Conservation (phyloP, 2,888 invertebrate species). For the Synanthedon myopaeformis region DNA sequence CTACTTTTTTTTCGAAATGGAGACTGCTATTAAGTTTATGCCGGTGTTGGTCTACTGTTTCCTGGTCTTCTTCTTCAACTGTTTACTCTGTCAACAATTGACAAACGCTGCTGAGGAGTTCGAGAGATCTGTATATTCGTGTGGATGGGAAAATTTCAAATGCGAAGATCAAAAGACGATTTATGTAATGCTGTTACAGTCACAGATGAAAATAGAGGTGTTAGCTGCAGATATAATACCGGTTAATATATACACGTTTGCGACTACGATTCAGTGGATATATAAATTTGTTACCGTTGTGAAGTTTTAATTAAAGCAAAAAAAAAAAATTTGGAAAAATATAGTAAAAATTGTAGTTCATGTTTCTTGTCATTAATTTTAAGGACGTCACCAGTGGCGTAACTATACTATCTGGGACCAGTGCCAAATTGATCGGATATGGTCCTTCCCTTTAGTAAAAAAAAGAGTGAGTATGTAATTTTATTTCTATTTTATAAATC, state of each 20-base stretch:
- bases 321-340: too few species aligned
- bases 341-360: too few species aligned
- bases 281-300: conserved; percentile 53
- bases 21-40: conserved; percentile 36
- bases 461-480: too few species aligned
- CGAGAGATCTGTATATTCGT: conserved; percentile 41
- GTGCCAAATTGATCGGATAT: too few species aligned
- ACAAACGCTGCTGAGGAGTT: conserved; percentile 43
- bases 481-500: too few species aligned
- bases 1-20: conserved; percentile 36
- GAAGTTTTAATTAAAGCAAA: conserved; percentile 23
- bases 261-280: conserved; percentile 40
- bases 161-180: conserved; percentile 33
- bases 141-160: conserved; percentile 54
- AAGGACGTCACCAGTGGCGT: too few species aligned
- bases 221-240: conserved; percentile 52
- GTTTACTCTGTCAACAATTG: conserved; percentile 43
- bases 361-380: too few species aligned
- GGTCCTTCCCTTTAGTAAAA: too few species aligned
- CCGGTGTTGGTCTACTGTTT: conserved; percentile 43
- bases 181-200: conserved; percentile 35
- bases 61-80: conserved; percentile 46
- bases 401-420: too few species aligned
- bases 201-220: conserved; percentile 40
- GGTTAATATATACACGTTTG: conserved; percentile 53